These are phyloP conservation scores for Spilogale gracilis DNA, from an alignment of 2,113 vertebrate species.

Conservation along the genomic window DNA sequence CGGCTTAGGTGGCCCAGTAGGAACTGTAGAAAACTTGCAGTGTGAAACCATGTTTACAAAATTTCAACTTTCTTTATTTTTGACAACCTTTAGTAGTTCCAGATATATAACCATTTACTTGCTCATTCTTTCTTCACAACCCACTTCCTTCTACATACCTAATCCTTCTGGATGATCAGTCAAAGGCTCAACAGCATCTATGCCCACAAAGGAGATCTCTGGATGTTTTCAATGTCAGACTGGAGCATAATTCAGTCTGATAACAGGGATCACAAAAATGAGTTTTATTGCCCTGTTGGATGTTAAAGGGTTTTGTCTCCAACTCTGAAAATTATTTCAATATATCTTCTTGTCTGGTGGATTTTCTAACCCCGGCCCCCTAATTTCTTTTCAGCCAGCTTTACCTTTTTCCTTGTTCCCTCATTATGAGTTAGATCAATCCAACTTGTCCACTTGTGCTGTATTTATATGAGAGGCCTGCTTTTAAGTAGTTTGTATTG, in stretches of 20 bases:
- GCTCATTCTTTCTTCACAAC: background rate
- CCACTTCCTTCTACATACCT: background rate
- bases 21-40: background rate
- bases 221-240: background rate
- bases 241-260: background rate
- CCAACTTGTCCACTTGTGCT: background rate
- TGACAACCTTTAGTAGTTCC: background rate
- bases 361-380: background rate
- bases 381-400: background rate
- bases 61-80: background rate
- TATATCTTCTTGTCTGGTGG: background rate
- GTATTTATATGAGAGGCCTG: background rate
- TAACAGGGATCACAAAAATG: background rate
- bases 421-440: background rate
- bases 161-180: background rate
- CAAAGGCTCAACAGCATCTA: background rate
- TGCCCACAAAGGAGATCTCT: background rate
- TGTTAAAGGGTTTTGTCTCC: background rate
- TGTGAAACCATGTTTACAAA: background rate
- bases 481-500: background rate
- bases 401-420: background rate
- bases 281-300: background rate
- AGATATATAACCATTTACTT: slow-evolving; percentile 4
- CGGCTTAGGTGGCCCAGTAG: background rate
- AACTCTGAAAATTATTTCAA: background rate